These are phyloP conservation scores for Epistrophe eligans DNA, from an alignment of 2,888 invertebrate genomes.

Conservation along the genomic window DNA sequence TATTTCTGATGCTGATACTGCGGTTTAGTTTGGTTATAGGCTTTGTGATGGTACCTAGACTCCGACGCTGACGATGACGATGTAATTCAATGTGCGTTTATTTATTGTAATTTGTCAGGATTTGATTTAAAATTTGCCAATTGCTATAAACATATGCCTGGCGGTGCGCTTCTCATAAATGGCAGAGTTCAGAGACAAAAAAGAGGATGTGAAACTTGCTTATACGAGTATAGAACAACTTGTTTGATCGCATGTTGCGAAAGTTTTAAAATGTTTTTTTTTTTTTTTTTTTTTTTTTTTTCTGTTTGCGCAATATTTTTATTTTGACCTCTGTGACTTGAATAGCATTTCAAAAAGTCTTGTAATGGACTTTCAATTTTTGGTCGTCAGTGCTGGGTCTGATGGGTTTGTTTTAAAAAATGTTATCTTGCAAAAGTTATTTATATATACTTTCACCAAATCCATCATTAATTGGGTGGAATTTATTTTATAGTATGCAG, in stretches of 20 bases:
- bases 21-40: not conserved
- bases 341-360: not conserved
- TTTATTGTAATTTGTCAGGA: constrained; percentile 58
- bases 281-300: not conserved
- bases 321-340: constrained; percentile 40
- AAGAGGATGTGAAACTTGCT: constrained; percentile 36
- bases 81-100: constrained; percentile 41
- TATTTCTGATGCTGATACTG: not conserved
- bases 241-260: constrained; percentile 26
- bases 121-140: constrained; percentile 46
- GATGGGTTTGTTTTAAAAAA: not conserved
- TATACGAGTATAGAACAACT: constrained; percentile 16
- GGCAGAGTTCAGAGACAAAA: constrained; percentile 55
- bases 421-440: not conserved
- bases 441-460: not conserved
- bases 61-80: not conserved
- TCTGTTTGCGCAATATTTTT: constrained; percentile 15
- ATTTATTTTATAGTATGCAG: too few species aligned
- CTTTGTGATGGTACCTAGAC: constrained; percentile 4
- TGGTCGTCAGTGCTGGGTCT: not conserved
- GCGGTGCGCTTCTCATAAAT: constrained; percentile 52
- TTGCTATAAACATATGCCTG: constrained; percentile 36
- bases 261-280: constrained; percentile 28
- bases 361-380: constrained; percentile 11
- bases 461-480: too few species aligned